A percentile compares a stretch with the other conserved stretches of the same genome.
phyloP scores from a whole-genome alignment of 2,888 invertebrate genomes.

The Drosophila eohydei region DNA sequence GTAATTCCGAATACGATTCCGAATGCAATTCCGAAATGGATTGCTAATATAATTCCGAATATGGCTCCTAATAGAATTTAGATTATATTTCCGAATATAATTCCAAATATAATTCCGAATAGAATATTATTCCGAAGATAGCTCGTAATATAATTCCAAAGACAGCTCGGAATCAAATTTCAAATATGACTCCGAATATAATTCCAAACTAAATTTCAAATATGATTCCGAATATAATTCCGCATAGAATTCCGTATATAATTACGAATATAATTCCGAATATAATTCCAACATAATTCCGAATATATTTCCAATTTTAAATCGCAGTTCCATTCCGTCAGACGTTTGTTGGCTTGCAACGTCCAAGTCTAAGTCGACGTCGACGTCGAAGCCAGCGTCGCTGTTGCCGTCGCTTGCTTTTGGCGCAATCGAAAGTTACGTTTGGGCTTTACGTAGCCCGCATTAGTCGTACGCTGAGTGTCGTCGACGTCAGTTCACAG shows the following conservation, averaged over 20 bases:
- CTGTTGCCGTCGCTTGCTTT: conserved; percentile 47
- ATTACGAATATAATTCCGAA: conserved; percentile 15
- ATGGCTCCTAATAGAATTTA: too few relatives aligned
- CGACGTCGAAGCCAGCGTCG: not conserved
- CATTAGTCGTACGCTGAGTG: conserved; percentile 71
- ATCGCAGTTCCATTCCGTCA: conserved; percentile 19
- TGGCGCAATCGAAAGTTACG: conserved; percentile 79
- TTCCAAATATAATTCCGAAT: too few relatives aligned
- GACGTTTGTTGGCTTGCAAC: conserved; percentile 22
- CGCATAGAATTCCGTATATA: not conserved
- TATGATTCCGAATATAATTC: too few relatives aligned
- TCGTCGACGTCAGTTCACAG: conserved; percentile 69
- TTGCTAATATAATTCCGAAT: too few relatives aligned
- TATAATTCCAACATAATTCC: conserved; percentile 14
- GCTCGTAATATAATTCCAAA: conserved; percentile 4
- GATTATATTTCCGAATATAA: too few relatives aligned
- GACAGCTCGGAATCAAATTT: conserved; percentile 11
- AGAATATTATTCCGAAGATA: conserved; percentile 1
- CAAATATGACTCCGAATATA: not conserved
- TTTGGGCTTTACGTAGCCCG: conserved; percentile 71
- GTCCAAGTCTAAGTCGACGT: conserved; percentile 7
- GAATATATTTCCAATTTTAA: conserved; percentile 5
- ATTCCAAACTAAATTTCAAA: too few relatives aligned
- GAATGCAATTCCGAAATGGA: not conserved
- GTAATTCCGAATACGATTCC: conserved; percentile 14